A percentile compares a stretch with the other conserved stretches of the same genome.
Evolutionary conservation across 2,113 vertebrate genomes (phyloP).

Genomic region (Aythya baeri): DNA sequence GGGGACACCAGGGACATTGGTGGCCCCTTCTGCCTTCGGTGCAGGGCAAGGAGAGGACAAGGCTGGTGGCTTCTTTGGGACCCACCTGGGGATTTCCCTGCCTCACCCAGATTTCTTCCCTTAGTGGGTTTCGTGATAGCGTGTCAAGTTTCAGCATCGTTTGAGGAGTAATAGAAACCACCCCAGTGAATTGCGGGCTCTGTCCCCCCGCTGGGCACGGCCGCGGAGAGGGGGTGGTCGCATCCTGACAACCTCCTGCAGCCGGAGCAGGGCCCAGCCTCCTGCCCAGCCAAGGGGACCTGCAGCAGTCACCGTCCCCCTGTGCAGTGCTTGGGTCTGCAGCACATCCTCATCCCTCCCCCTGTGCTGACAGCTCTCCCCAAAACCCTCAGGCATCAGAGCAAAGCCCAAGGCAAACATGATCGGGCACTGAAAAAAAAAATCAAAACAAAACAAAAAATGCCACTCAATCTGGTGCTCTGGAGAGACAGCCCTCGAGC

Average conservation of each 20-base stretch:
- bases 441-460: too few relatives aligned
- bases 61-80: neutral
- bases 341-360: neutral
- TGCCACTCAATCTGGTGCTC: accelerated
- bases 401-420: neutral
- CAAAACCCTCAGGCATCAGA: neutral
- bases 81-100: neutral
- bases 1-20: accelerated
- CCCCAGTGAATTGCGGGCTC: neutral
- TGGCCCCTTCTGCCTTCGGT: neutral
- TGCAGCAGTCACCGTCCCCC: too few relatives aligned
- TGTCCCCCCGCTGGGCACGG: accelerated
- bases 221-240: accelerated
- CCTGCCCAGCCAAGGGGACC: neutral
- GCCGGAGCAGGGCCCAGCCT: neutral
- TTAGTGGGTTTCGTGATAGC: neutral
- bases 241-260: neutral
- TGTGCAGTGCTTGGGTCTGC: too few relatives aligned
- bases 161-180: neutral
- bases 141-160: neutral
- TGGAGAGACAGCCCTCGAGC: neutral
- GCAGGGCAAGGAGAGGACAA: neutral
- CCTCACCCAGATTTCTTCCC: neutral
- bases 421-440: neutral
- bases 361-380: neutral